These are phyloP conservation scores for Drosophila bunnanda DNA, from an alignment of 2,888 invertebrate genomes.

Conservation along the genomic window DNA sequence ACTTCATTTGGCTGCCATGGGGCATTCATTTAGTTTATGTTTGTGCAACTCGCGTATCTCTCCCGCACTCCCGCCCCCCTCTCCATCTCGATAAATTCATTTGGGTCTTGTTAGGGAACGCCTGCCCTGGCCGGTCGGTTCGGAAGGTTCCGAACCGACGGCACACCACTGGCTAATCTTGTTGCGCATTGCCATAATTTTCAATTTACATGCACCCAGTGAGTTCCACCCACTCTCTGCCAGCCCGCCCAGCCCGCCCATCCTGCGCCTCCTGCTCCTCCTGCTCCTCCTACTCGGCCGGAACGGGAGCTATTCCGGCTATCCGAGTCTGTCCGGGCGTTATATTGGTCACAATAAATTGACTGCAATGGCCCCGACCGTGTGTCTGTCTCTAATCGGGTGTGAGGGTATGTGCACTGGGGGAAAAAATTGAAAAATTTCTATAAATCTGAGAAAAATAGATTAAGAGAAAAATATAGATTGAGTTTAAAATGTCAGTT, in stretches of 20 bases:
- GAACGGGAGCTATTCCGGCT: slow-evolving; percentile 22
- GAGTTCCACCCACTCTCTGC: slow-evolving; percentile 5
- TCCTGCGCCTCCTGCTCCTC: not conserved
- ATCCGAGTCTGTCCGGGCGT: slow-evolving; percentile 43
- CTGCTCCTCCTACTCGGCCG: not conserved
- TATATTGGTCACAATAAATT: slow-evolving; percentile 54
- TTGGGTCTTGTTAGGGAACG: slow-evolving; percentile 47
- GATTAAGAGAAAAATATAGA: not conserved
- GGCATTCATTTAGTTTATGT: slow-evolving; percentile 67
- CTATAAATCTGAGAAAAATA: no score
- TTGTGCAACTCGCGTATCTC: slow-evolving; percentile 45
- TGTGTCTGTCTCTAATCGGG: slow-evolving; percentile 16
- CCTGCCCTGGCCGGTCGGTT: slow-evolving; percentile 7
- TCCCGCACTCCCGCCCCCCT: slow-evolving; percentile 10
- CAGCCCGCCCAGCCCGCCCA: no score
- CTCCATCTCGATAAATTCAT: slow-evolving; percentile 68
- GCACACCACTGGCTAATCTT: slow-evolving; percentile 67
- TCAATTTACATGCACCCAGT: slow-evolving; percentile 73
- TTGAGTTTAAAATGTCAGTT: not conserved
- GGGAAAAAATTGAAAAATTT: not conserved
- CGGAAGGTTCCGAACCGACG: slow-evolving; percentile 17
- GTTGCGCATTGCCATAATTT: slow-evolving; percentile 81
- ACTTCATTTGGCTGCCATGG: slow-evolving; percentile 62
- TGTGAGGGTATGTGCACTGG: slow-evolving; percentile 14
- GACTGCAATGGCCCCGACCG: slow-evolving; percentile 23